Percentiles rank a stretch among this genome's conserved stretches.
These are phyloP conservation scores for Pollenia amentaria DNA, from an alignment of 2,888 invertebrate genomes.

Conservation along the genomic window DNA sequence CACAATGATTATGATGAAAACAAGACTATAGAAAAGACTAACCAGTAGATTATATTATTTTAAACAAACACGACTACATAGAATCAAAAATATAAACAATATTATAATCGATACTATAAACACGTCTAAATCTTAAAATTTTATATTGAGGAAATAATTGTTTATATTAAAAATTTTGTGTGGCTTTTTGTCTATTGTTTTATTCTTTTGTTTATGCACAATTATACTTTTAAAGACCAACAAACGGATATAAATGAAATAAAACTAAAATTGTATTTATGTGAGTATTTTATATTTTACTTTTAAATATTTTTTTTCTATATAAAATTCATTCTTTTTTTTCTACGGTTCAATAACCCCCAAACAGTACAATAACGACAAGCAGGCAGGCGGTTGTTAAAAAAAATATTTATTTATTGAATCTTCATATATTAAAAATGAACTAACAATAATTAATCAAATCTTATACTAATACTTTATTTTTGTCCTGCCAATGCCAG, in stretches of 20 bases:
- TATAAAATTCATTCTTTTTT: constrained; percentile 1
- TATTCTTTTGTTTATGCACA: constrained; percentile 23
- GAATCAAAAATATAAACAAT: too few species aligned
- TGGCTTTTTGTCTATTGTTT: constrained; percentile 9
- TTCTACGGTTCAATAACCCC: constrained; percentile 30
- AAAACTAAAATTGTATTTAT: constrained; percentile 4
- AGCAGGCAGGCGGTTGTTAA: not conserved
- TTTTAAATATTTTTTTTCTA: constrained; percentile 7
- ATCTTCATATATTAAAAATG: too few species aligned
- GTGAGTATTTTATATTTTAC: constrained; percentile 33
- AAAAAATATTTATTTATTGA: too few species aligned
- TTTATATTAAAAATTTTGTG: constrained; percentile 15
- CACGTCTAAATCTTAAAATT: too few species aligned
- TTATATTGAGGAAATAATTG: constrained; percentile 44
- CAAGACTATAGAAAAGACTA: too few species aligned
- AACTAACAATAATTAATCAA: too few species aligned
- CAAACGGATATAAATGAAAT: constrained; percentile 35
- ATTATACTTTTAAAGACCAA: constrained; percentile 37
- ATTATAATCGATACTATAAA: too few species aligned
- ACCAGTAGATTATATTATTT: too few species aligned
- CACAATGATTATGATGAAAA: too few species aligned
- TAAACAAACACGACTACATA: too few species aligned
- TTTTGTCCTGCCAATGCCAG: too few species aligned
- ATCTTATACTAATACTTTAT: too few species aligned
- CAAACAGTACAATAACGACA: not conserved